phyloP scores from a whole-genome alignment of 2,113 vertebrate genomes.

The Pantherophis guttatus region DNA sequence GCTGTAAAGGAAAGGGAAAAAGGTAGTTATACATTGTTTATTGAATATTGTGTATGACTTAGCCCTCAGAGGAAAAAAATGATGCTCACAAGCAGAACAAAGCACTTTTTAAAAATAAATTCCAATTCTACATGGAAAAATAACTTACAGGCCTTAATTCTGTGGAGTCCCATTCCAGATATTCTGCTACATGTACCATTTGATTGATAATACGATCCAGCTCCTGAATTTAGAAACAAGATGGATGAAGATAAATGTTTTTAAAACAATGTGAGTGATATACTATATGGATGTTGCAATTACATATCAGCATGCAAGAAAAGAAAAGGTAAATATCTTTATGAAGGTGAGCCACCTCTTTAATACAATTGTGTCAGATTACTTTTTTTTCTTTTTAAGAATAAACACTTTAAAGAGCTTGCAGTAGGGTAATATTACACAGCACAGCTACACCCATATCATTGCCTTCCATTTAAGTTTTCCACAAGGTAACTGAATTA shows the following conservation, averaged over 20 bases:
- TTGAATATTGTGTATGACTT: background rate
- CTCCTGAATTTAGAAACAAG: constrained; percentile 64
- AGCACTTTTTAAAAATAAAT: background rate
- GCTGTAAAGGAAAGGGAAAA: background rate
- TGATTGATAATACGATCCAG: constrained; percentile 91
- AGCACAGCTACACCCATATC: background rate
- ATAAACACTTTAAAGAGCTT: background rate
- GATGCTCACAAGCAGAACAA: background rate
- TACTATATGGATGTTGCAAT: background rate
- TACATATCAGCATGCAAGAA: background rate
- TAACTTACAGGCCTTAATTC: constrained; percentile 84
- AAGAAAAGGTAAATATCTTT: too few species aligned
- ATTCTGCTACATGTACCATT: constrained; percentile 94
- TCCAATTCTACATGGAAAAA: background rate
- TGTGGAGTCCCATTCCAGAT: constrained; percentile 92
- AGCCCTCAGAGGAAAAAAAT: background rate
- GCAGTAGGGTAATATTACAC: background rate
- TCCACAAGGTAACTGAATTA: background rate
- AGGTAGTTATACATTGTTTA: background rate
- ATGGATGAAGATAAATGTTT: rapidly evolving
- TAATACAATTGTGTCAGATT: background rate
- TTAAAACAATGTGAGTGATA: background rate
- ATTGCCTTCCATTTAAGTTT: background rate
- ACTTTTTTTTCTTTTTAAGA: background rate
- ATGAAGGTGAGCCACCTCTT: background rate